A percentile compares a stretch with the other conserved stretches of the same genome.
Conservation (phyloP, 1,140 invertebrate genomes). For the Temnothorax curvispinosus region DNA sequence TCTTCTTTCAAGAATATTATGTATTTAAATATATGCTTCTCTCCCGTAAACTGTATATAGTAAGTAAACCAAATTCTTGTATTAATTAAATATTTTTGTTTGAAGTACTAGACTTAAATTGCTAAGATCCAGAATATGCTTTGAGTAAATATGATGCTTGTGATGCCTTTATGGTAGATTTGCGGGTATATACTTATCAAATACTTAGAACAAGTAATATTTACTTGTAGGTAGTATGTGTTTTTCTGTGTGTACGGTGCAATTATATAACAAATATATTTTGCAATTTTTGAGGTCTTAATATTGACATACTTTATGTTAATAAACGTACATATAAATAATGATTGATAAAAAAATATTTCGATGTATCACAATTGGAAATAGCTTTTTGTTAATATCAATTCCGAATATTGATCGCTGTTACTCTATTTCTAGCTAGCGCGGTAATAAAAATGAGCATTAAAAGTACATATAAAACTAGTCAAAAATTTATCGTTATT, state of each 20-base stretch:
- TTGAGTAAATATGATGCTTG: too few relatives aligned
- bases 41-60: too few relatives aligned
- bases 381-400: not conserved
- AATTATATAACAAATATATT: not conserved
- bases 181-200: too few relatives aligned
- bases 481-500: not conserved
- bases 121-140: too few relatives aligned
- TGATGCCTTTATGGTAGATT: too few relatives aligned
- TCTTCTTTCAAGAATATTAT: too few relatives aligned
- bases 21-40: too few relatives aligned
- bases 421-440: not conserved
- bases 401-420: not conserved
- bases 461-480: not conserved
- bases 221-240: too few relatives aligned
- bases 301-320: not conserved
- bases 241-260: not conserved
- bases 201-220: too few relatives aligned
- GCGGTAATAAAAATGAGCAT: slow-evolving; percentile 9
- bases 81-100: too few relatives aligned
- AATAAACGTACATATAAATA: not conserved
- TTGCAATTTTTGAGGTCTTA: not conserved
- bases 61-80: too few relatives aligned
- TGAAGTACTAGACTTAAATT: too few relatives aligned
- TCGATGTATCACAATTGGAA: slow-evolving; percentile 34
- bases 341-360: slow-evolving; percentile 12